Conservation (phyloP, 2,797 vertebrate species). For the Lagodon rhomboides region DNA sequence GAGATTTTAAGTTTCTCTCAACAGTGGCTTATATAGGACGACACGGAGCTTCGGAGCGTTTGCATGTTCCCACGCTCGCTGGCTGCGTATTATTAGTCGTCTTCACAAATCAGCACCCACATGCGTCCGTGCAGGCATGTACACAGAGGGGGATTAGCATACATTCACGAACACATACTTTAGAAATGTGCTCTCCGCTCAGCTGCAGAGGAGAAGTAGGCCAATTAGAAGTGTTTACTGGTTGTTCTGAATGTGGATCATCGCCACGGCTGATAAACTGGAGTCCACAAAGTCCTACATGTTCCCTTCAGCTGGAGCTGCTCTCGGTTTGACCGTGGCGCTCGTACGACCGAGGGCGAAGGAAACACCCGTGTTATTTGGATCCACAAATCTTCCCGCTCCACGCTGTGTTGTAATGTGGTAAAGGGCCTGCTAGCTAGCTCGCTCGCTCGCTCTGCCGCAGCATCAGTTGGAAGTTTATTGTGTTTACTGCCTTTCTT, state of each 20-base stretch:
- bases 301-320: constrained; percentile 36
- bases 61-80: constrained; percentile 24
- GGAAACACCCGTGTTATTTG: constrained; percentile 17
- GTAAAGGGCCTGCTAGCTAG: background rate
- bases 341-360: constrained; percentile 2
- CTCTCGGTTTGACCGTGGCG: constrained; percentile 36
- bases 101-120: constrained; percentile 37
- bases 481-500: constrained; percentile 28
- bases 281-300: constrained; percentile 17
- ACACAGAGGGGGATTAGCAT: constrained; percentile 23
- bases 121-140: constrained; percentile 13
- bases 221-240: constrained; percentile 69
- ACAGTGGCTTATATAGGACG: no score
- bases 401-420: background rate
- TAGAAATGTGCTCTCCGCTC: constrained; percentile 19
- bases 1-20: no score
- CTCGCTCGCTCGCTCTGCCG: background rate
- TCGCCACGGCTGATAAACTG: constrained; percentile 29
- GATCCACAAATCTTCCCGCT: constrained; percentile 11
- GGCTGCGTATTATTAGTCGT: constrained; percentile 10
- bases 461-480: background rate
- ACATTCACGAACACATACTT: constrained; percentile 26
- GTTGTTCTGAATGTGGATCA: constrained; percentile 44
- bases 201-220: constrained; percentile 54
- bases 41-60: background rate